Percentiles rank a stretch among this genome's conserved stretches.
Evolutionary conservation across 2,797 vertebrate species (phyloP).

Genomic region (Craterocephalus amniculus): DNA sequence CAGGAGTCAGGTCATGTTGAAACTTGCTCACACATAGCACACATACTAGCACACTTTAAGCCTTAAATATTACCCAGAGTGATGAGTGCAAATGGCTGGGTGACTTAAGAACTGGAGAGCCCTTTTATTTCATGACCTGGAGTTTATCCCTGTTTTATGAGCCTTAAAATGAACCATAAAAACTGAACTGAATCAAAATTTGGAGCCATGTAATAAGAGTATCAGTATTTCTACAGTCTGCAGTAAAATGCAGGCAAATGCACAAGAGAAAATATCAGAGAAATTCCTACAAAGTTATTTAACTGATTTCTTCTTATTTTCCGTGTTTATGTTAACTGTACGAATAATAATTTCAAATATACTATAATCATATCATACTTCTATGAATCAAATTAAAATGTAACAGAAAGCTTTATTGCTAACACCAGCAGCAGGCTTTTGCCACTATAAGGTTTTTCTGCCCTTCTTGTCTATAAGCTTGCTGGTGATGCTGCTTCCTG

Average conservation of each 20-base stretch:
- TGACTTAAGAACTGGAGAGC: constrained; percentile 34
- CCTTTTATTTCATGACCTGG: constrained; percentile 38
- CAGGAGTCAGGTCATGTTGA: neutral
- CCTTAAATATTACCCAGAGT: constrained; percentile 2
- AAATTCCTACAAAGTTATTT: too few relatives aligned
- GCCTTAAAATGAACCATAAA: constrained; percentile 28
- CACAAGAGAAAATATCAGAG: too few relatives aligned
- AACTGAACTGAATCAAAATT: constrained; percentile 22
- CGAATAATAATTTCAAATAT: too few relatives aligned
- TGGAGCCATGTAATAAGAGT: neutral
- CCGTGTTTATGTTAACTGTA: too few relatives aligned
- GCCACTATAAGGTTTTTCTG: too few relatives aligned
- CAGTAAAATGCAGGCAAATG: neutral
- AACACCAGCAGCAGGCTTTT: too few relatives aligned
- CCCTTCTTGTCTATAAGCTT: too few relatives aligned
- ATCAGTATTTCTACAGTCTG: constrained; percentile 6
- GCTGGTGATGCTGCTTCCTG: too few relatives aligned
- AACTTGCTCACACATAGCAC: neutral
- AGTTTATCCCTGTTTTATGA: constrained; percentile 43
- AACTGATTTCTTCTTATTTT: too few relatives aligned
- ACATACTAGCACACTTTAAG: constrained; percentile 3
- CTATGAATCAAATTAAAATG: too few relatives aligned
- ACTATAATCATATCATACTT: too few relatives aligned
- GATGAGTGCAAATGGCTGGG: constrained; percentile 20
- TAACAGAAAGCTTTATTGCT: too few relatives aligned